Base-by-base conservation (phyloP, 2,797 vertebrate species). In the Cottoperca gobio region DNA sequence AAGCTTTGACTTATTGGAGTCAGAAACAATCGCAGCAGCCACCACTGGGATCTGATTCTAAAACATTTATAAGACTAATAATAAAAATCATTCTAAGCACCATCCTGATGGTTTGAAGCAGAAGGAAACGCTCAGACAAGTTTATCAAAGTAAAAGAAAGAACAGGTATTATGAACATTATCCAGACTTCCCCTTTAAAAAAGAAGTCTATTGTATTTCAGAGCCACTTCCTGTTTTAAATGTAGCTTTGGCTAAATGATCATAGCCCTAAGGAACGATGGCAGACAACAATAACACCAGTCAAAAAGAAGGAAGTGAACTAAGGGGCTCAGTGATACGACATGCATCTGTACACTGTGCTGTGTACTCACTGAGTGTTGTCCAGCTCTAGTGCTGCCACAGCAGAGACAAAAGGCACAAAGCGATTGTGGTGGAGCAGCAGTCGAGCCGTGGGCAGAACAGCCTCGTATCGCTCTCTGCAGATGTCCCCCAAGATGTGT, bases 321-420 rank as follows among this genome's bases (percentile, higher is more conserved):
- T 59, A 74, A 9, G 46, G 64, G 19, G n/a, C 33, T 58, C 59
- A 52, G n/a, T 26, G 24, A 6, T 6, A 45, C 46, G 48, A n/a
- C 24, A 60, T 62, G 48, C 45, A 71, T 61, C 19, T 60, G 40
- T 28, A 10, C 23, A 21, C 21, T n/a, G n/a, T n/a, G n/a, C n/a
- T n/a, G n/a, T n/a, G 37, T n/a, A 96, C 98, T 92, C 95, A 99
- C 98, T 99, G 97, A 55, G 97, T 99, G 90, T 98, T 96, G 81
- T 96, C 97, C 92, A 99, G 95, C 90, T 99, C 98, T 37, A 99
- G 92, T n/a, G 95, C 95, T 17, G 96, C 96, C 88, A 99, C 96
- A 39, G 97, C 95, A 60, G 95, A 93, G 80, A 99, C 95, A 85
- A 99, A 99, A 62, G 96, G 96, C 91, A 97, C 97, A 82, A 99